These are phyloP conservation scores for Drosophila ezoana DNA, from an alignment of 2,888 invertebrate genomes.

Conservation along the genomic window DNA sequence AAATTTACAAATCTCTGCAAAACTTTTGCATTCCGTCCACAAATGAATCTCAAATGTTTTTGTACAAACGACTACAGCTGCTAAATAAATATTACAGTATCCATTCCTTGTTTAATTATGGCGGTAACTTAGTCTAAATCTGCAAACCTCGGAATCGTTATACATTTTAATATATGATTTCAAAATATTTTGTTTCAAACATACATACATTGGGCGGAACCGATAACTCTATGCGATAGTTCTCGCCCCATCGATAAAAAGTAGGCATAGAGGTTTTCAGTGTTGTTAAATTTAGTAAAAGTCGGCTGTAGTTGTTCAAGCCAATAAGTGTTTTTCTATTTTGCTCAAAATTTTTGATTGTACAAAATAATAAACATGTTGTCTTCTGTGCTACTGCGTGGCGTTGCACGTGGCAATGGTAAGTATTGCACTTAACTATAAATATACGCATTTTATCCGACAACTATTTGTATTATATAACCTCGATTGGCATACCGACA, in stretches of 20 bases:
- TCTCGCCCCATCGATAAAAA: constrained; percentile 7
- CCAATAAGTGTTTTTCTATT: constrained; percentile 41
- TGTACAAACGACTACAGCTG: constrained; percentile 51
- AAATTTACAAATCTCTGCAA: constrained; percentile 10
- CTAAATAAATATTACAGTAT: constrained; percentile 25
- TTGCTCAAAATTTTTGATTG: constrained; percentile 37
- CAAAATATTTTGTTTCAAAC: neutral
- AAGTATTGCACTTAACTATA: constrained; percentile 9
- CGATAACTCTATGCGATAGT: constrained; percentile 29
- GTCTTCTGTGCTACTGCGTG: constrained; percentile 78
- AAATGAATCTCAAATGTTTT: constrained; percentile 64
- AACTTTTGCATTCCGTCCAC: constrained; percentile 51
- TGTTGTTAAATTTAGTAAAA: constrained; percentile 45
- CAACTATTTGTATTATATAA: constrained; percentile 77
- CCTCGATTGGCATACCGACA: constrained; percentile 40
- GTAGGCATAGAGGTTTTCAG: constrained; percentile 28
- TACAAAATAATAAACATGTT: constrained; percentile 51
- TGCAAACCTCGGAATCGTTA: neutral
- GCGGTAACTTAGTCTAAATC: no score
- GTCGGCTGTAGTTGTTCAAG: constrained; percentile 17
- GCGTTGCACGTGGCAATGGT: constrained; percentile 79
- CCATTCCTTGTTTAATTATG: neutral
- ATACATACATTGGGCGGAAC: neutral
- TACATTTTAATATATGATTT: neutral
- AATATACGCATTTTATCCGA: neutral